Conservation (phyloP, 1,140 invertebrate species). For the Lamellibrachia luymesi region DNA sequence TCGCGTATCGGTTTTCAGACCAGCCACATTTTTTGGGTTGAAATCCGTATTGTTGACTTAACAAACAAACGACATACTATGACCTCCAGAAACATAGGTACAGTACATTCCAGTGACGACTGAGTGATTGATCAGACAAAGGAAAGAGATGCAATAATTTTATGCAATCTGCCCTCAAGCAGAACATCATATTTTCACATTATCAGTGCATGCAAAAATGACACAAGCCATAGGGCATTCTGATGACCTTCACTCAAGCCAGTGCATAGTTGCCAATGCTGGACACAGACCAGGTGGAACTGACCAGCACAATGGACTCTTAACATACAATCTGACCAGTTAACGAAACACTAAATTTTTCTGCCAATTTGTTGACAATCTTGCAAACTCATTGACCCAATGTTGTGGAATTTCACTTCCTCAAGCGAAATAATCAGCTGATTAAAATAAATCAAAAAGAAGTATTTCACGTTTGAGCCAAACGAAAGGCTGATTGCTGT, state of each 20-base stretch:
- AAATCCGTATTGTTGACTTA: too few species aligned
- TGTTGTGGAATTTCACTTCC: neutral
- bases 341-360: neutral
- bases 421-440: neutral
- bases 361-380: neutral
- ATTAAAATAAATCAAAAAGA: neutral
- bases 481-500: neutral
- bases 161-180: neutral
- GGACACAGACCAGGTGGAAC: neutral
- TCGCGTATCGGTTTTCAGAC: too few species aligned
- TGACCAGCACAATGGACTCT: neutral
- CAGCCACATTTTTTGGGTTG: too few species aligned
- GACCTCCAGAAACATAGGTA: too few species aligned
- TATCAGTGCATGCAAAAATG: neutral
- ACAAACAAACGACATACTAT: too few species aligned
- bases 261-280: neutral
- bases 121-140: neutral
- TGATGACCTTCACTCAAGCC: neutral
- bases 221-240: neutral
- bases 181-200: neutral
- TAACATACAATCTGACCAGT: neutral
- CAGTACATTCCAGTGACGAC: neutral
- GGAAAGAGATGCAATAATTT: neutral
- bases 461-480: neutral
- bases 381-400: neutral